phyloP scores from a whole-genome alignment of 2,113 vertebrate genomes.

The rat (Rattus norvegicus) region GRCr8 NC_086024.1:15021001-15021500 shows the following conservation, averaged over 20 bases:
- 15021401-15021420: slow-evolving; percentile 74
- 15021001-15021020: neutral
- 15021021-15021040: neutral
- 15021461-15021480: slow-evolving; percentile 78
- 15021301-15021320: neutral
- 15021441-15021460: slow-evolving; percentile 82
- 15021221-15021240: slow-evolving; percentile 72
- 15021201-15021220: slow-evolving; percentile 76
- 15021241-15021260: slow-evolving; percentile 65
- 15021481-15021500: slow-evolving; percentile 84
- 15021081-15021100: slow-evolving; percentile 33
- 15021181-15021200: slow-evolving; percentile 58
- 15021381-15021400: slow-evolving; percentile 64
- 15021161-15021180: slow-evolving; percentile 63
- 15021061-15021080: neutral
- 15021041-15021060: neutral
- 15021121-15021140: slow-evolving; percentile 73
- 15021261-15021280: slow-evolving; percentile 77
- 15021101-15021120: slow-evolving; percentile 62
- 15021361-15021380: too few relatives aligned
- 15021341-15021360: neutral
- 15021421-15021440: slow-evolving; percentile 73
- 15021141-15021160: slow-evolving; percentile 65
- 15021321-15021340: neutral
- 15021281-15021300: neutral